phyloP scores from a whole-genome alignment of 2,888 invertebrate species.

The Latrodectus elegans region DNA sequence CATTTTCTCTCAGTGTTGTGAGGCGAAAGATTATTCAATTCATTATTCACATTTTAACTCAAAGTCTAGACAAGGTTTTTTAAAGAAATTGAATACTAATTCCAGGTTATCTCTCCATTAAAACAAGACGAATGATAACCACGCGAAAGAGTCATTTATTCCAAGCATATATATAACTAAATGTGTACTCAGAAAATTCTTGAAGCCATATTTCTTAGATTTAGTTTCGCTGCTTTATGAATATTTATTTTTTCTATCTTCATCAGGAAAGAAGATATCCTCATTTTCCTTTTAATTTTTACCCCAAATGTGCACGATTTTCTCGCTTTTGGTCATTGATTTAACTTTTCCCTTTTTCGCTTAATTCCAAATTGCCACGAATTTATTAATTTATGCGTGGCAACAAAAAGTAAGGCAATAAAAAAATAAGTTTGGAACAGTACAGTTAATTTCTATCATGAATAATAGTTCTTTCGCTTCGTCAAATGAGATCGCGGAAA shows the following conservation, averaged over 20 bases:
- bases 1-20: too few relatives aligned
- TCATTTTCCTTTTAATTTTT: not conserved
- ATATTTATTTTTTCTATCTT: not conserved
- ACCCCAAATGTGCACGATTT: not conserved
- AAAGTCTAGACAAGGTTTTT: too few relatives aligned
- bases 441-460: slow-evolving; percentile 1
- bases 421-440: too few relatives aligned
- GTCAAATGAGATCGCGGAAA: not conserved
- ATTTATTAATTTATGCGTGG: slow-evolving; percentile 4
- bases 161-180: not conserved
- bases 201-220: not conserved
- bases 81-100: not conserved
- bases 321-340: not conserved
- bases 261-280: not conserved
- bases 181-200: too few relatives aligned
- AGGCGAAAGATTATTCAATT: too few relatives aligned
- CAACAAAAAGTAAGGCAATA: not conserved
- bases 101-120: not conserved
- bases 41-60: too few relatives aligned
- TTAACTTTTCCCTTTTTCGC: not conserved
- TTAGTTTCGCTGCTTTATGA: not conserved
- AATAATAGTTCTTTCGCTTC: not conserved
- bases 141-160: slow-evolving; percentile 5
- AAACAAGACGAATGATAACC: not conserved
- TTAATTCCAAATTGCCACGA: not conserved